Evolutionary conservation across 92 coral and sea anemone species (phyloP), one percentile per base, ranked within the genome.

Genomic region (Parazoanthus darwini): DNA sequence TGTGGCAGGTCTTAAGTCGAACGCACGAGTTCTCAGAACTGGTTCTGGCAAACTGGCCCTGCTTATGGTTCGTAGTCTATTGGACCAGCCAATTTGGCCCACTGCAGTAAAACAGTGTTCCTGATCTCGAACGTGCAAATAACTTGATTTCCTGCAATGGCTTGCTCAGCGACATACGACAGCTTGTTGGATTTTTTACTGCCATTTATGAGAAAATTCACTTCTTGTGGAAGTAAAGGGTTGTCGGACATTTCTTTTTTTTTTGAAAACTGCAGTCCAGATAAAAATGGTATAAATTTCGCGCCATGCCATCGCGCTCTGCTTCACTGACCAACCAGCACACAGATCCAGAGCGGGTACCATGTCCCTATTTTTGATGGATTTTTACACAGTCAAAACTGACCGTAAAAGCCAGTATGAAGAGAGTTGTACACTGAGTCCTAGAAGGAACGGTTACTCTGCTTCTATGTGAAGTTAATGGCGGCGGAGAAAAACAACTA

Each of bases 151-250:
- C 73, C 85, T 80, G 85, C 63, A 59, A 80, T 54, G 68, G 85
- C 74, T 25, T 59, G 85, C 66, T 81, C 26, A n/a, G 85, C 85
- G 65, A 81, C 85, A 37, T 59, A 81, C 39, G 85, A 81, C 48
- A 81, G 85, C 86, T 37, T 90, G 63, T 90, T 90, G 22, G 76
- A 25, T 33, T 73, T 29, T 20, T 82, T 73, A 65, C 44, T 42
- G 26, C 91, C 93, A 87, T 90, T 82, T 39, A 88, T 74, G 38
- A 90, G 73, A 82, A 90, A 56, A 36, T 88, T 59, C 10, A 90
- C 77, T 86, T 80, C 74, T 65, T 86, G 36, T 42, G 51, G 78
- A 58, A 82, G 35, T 20, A 66, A 75, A 10, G 70, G 68, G 26
- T 0, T 44, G 43, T 71, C 87, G 35, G 76, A 68, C 23, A 48